phyloP scores from a whole-genome alignment of 2,113 vertebrate species.

The Catharus minimus region DNA sequence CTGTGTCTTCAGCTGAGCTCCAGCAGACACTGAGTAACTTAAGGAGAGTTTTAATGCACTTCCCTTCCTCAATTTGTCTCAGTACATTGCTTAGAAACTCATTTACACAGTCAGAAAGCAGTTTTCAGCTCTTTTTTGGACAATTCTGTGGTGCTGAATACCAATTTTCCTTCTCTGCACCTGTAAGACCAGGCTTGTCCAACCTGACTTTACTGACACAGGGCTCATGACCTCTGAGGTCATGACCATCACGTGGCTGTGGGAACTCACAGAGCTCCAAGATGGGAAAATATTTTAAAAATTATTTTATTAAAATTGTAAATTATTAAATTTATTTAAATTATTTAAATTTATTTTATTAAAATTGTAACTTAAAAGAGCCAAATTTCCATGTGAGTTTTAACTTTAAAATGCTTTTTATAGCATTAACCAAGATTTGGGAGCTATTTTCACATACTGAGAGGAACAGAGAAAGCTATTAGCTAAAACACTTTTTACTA shows the following conservation, averaged over 20 bases:
- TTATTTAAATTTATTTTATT: background rate
- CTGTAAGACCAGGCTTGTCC: background rate
- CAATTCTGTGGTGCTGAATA: background rate
- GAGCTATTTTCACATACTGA: background rate
- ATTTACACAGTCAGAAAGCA: background rate
- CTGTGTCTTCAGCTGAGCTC: background rate
- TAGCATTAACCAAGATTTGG: background rate
- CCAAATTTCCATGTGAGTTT: background rate
- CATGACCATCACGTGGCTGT: fast-evolving
- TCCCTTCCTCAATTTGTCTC: background rate
- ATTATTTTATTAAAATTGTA: background rate
- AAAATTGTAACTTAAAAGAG: background rate
- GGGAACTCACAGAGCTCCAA: background rate
- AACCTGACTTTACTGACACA: fast-evolving
- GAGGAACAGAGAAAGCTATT: background rate
- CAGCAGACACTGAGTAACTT: background rate
- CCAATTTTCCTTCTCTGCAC: background rate
- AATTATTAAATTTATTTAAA: too few species aligned
- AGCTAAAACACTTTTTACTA: background rate
- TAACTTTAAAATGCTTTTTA: background rate
- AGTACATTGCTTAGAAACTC: background rate
- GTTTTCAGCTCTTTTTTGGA: background rate
- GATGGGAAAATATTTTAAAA: background rate
- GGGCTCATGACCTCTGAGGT: background rate
- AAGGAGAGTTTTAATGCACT: background rate